Evolutionary conservation across 2,113 vertebrate genomes (phyloP).

Genomic region (Notarius quadriscutis): DNA sequence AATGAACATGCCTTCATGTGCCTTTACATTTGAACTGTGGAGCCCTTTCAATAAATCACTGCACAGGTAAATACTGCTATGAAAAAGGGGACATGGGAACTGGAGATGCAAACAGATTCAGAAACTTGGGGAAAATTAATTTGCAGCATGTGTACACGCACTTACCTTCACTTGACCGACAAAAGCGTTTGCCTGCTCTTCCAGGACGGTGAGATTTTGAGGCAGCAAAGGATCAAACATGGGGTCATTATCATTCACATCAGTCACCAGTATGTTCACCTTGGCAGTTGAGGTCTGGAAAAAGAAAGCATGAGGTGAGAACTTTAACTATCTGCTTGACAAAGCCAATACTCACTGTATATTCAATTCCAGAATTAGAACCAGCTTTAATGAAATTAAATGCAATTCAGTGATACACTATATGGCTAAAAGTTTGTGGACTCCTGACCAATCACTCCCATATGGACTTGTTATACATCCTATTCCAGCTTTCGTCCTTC

Average conservation of each 20-base stretch:
- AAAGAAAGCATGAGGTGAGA: constrained; percentile 40
- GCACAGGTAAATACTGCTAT: not conserved
- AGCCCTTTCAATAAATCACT: not conserved
- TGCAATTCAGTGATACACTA: not conserved
- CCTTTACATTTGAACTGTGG: not conserved
- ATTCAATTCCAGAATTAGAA: not conserved
- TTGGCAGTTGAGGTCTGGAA: constrained; percentile 87
- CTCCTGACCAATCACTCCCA: not conserved
- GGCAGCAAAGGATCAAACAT: constrained; percentile 84
- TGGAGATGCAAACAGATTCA: not conserved
- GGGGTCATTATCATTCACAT: constrained; percentile 95
- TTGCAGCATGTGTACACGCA: not conserved
- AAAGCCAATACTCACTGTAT: not conserved
- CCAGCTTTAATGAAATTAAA: not conserved
- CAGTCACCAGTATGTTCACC: constrained; percentile 88
- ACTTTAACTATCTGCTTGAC: not conserved
- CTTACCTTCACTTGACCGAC: constrained; percentile 93
- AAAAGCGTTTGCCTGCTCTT: constrained; percentile 85
- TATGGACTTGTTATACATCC: not conserved
- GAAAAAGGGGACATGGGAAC: not conserved
- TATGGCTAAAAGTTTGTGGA: not conserved
- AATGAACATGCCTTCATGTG: not conserved
- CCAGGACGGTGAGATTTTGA: constrained; percentile 86
- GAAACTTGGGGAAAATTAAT: not conserved
- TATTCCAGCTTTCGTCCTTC: not conserved